phyloP scores from a whole-genome alignment of 2,113 vertebrate genomes.

The Madoqua kirkii region DNA sequence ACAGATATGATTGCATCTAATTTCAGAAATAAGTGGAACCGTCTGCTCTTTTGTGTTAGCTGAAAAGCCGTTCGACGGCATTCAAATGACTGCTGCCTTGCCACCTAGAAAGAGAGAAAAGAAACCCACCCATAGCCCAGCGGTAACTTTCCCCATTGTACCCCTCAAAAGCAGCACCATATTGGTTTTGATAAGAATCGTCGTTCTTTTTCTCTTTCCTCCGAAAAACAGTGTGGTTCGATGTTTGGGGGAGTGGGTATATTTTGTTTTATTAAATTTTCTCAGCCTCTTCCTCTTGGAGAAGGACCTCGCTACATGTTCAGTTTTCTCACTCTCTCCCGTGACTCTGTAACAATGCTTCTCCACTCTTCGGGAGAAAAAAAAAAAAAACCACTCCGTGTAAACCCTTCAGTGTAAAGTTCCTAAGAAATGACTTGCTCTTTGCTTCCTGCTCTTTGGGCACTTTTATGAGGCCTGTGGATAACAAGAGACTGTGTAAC shows the following conservation, averaged over 20 bases:
- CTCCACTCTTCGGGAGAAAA: background rate
- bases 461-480: background rate
- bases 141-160: conserved; percentile 35
- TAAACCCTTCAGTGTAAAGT: background rate
- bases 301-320: background rate
- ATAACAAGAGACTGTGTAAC: background rate
- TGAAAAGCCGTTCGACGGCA: conserved; percentile 62
- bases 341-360: background rate
- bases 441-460: background rate
- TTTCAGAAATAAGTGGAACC: conserved; percentile 77
- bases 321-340: background rate
- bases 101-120: conserved; percentile 56
- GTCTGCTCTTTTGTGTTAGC: conserved; percentile 76
- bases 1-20: conserved; percentile 79
- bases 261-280: conserved; percentile 54
- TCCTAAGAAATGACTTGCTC: background rate
- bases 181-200: conserved; percentile 24
- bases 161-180: conserved; percentile 6
- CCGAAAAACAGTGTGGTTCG: background rate
- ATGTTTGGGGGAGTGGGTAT: background rate
- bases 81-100: conserved; percentile 70
- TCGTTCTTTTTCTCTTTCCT: conserved; percentile 8
- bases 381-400: background rate
- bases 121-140: conserved; percentile 45
- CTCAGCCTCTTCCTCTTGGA: background rate